phyloP scores from a whole-genome alignment of 2,797 vertebrate species.

The Picus viridis region DNA sequence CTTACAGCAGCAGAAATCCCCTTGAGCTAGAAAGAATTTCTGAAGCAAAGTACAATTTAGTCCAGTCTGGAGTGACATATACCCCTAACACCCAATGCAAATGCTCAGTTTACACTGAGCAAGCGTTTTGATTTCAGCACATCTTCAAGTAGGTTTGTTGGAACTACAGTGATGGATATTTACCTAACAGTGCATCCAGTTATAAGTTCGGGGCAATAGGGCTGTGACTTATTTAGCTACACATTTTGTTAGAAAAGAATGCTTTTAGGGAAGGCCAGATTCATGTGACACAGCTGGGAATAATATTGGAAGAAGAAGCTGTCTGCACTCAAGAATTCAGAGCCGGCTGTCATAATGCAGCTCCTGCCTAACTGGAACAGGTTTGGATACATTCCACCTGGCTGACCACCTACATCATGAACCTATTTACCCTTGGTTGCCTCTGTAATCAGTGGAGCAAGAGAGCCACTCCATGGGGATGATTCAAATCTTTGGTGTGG shows the following conservation, averaged over 20 bases:
- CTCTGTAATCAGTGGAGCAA: constrained; percentile 31
- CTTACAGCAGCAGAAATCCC: neutral
- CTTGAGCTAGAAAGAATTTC: constrained; percentile 26
- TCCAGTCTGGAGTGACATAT: neutral
- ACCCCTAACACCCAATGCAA: neutral
- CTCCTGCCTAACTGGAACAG: constrained; percentile 23
- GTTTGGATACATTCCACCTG: constrained; percentile 55
- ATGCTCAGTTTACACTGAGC: neutral
- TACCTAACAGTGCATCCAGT: neutral
- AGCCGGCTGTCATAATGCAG: neutral
- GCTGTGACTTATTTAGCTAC: neutral
- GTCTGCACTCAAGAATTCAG: neutral
- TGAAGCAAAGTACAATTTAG: neutral
- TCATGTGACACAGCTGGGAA: neutral
- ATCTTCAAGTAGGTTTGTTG: neutral
- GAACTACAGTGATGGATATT: neutral
- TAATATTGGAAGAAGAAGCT: neutral
- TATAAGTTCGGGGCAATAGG: neutral
- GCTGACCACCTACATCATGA: constrained; percentile 53
- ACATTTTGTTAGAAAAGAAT: neutral
- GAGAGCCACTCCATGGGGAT: constrained; percentile 12
- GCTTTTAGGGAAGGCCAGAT: neutral
- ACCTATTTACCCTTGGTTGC: constrained; percentile 6
- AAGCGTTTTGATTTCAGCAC: neutral
- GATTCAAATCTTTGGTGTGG: constrained; percentile 64